phyloP scores from a whole-genome alignment of 2,113 vertebrate species.

The Chascanopsetta lugubris region DNA sequence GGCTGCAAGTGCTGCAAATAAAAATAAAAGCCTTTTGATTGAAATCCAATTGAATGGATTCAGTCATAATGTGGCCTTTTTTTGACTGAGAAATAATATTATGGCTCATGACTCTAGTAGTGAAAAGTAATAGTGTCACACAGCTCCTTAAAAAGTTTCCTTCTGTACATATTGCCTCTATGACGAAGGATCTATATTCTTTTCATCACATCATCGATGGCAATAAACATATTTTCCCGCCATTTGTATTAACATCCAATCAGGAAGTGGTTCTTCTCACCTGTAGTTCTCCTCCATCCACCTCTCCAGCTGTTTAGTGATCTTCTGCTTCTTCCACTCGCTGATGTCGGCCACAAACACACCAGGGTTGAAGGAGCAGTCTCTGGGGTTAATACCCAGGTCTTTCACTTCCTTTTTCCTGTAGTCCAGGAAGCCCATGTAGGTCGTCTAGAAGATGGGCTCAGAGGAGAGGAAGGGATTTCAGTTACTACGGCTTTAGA shows the following conservation, averaged over 20 bases:
- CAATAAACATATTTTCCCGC: neutral
- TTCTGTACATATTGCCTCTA: neutral
- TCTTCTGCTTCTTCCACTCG: slow-evolving; percentile 91
- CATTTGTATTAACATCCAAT: neutral
- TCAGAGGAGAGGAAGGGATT: slow-evolving; percentile 23
- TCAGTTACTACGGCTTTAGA: neutral
- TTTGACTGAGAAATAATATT: too few relatives aligned
- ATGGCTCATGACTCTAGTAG: too few relatives aligned
- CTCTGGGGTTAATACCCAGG: slow-evolving; percentile 91
- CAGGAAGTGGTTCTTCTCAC: too few relatives aligned
- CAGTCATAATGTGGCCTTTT: too few relatives aligned
- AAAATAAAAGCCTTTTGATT: too few relatives aligned
- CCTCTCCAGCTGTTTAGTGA: slow-evolving; percentile 94
- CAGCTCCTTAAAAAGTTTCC: too few relatives aligned
- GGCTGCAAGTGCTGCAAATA: too few relatives aligned
- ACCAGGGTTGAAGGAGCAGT: slow-evolving; percentile 96
- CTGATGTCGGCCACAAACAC: slow-evolving; percentile 93
- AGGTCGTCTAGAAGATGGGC: slow-evolving; percentile 85
- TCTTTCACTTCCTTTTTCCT: slow-evolving; percentile 89
- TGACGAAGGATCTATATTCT: too few relatives aligned
- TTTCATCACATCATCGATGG: neutral
- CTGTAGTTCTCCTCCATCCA: slow-evolving; percentile 94
- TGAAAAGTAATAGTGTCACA: too few relatives aligned
- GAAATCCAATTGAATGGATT: too few relatives aligned
- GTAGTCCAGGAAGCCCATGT: slow-evolving; percentile 98